A percentile compares a stretch with the other conserved stretches of the same genome.
Conservation (phyloP, 2,797 vertebrate species). For the Pipistrellus nathusii region DNA sequence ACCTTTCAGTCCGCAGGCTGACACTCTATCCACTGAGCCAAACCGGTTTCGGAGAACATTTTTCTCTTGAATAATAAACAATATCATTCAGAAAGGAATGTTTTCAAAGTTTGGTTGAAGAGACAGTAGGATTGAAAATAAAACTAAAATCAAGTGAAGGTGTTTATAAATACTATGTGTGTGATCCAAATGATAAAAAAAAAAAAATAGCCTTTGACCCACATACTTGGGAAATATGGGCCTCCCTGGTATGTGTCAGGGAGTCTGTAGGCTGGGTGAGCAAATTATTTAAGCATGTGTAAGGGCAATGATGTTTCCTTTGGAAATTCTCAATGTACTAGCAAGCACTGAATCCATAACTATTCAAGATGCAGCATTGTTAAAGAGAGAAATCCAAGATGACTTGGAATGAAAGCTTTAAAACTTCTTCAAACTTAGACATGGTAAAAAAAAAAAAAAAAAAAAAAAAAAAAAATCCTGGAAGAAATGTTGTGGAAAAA, state of each 20-base stretch:
- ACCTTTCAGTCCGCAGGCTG: no score
- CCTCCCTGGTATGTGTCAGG: not conserved
- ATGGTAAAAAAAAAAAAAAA: not conserved
- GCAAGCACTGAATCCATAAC: not conserved
- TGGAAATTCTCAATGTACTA: not conserved
- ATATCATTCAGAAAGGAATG: slow-evolving; percentile 12
- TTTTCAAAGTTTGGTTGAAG: slow-evolving; percentile 48
- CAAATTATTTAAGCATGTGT: slow-evolving; percentile 39
- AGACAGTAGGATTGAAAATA: not conserved
- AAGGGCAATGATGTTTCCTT: slow-evolving; percentile 18
- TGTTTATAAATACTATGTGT: not conserved
- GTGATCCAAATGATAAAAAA: slow-evolving; percentile 39
- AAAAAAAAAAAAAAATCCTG: not conserved
- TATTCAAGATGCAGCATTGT: not conserved
- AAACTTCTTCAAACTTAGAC: slow-evolving; percentile 48
- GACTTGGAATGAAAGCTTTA: not conserved
- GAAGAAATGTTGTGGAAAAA: slow-evolving; percentile 10
- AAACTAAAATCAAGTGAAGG: slow-evolving; percentile 31
- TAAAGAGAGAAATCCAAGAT: slow-evolving; percentile 15
- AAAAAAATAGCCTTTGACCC: not conserved
- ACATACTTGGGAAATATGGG: slow-evolving; percentile 21
- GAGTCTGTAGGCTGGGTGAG: not conserved
- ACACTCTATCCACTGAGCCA: no score
- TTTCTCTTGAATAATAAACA: slow-evolving; percentile 51
- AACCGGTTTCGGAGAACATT: no score